These are phyloP conservation scores for Apoderus coryli DNA, from an alignment of 2,888 invertebrate species.

Conservation along the genomic window DNA sequence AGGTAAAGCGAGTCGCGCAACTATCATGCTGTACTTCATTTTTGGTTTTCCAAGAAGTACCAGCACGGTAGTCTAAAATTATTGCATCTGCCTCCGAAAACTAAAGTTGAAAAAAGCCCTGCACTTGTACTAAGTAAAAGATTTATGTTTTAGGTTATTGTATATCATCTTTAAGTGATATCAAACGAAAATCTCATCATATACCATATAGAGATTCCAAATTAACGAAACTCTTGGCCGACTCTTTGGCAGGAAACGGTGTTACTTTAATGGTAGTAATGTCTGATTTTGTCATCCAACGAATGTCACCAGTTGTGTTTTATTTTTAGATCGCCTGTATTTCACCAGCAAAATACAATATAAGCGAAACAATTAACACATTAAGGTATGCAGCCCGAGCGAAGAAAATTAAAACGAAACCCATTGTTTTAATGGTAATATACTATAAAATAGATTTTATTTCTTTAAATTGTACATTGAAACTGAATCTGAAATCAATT, in stretches of 20 bases:
- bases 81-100: too few relatives aligned
- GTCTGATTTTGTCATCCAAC: neutral
- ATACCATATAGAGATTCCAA: conserved; percentile 92
- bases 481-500: too few relatives aligned
- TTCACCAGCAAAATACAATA: conserved; percentile 75
- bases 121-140: too few relatives aligned
- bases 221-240: conserved; percentile 81
- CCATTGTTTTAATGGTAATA: conserved; percentile 81
- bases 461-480: too few relatives aligned
- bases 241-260: conserved; percentile 86
- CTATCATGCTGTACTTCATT: too few relatives aligned
- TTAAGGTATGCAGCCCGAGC: conserved; percentile 84
- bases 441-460: neutral
- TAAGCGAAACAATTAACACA: conserved; percentile 80
- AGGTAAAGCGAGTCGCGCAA: too few relatives aligned
- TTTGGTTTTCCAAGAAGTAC: too few relatives aligned
- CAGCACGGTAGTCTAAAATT: too few relatives aligned
- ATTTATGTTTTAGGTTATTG: conserved; percentile 60
- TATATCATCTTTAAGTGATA: conserved; percentile 80
- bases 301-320: neutral
- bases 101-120: too few relatives aligned
- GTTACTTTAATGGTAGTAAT: conserved; percentile 77
- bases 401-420: conserved; percentile 84
- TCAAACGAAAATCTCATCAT: conserved; percentile 63
- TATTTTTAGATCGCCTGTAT: conserved; percentile 77